Percentiles rank a stretch among this genome's conserved stretches.
These are phyloP conservation scores for Pachypanchax playfairii DNA, from an alignment of 2,113 vertebrate species.

Conservation along the genomic window DNA sequence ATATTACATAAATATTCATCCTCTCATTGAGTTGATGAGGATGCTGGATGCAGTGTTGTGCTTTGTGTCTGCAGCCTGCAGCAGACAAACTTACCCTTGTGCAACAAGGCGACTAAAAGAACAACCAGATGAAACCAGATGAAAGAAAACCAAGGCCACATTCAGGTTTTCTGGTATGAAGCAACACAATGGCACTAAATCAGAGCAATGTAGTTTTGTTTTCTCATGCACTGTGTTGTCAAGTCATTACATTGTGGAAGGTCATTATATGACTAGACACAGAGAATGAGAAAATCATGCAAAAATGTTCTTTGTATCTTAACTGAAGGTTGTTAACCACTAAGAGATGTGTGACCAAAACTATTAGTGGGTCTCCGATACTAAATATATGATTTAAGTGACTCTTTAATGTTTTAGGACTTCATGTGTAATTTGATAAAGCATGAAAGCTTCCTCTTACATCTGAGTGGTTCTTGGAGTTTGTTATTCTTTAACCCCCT, in stretches of 20 bases:
- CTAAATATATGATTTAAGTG: conserved; percentile 23
- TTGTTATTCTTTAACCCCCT: conserved; percentile 55
- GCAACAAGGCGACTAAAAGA: conserved; percentile 1
- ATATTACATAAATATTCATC: conserved; percentile 33
- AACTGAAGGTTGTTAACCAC: not conserved
- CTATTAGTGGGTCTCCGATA: not conserved
- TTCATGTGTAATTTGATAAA: conserved; percentile 60
- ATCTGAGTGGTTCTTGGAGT: conserved; percentile 32
- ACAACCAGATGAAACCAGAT: conserved; percentile 13
- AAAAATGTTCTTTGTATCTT: not conserved
- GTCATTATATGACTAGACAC: not conserved
- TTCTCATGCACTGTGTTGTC: not conserved
- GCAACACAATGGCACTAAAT: not conserved
- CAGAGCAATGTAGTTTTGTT: not conserved
- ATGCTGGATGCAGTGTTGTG: conserved; percentile 31
- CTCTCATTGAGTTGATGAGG: conserved; percentile 37
- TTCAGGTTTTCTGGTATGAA: not conserved
- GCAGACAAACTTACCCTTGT: conserved; percentile 31
- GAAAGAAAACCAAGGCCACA: conserved; percentile 11
- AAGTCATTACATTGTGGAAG: not conserved
- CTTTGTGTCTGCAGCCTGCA: conserved; percentile 39
- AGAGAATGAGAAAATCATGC: not conserved
- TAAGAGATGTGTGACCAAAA: not conserved
- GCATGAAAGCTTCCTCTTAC: conserved; percentile 53
- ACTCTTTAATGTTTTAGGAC: conserved; percentile 49